Percentiles rank a stretch among this genome's conserved stretches.
Evolutionary conservation across 2,113 vertebrate genomes (phyloP).

Genomic region (Manacus vitellinus): DNA sequence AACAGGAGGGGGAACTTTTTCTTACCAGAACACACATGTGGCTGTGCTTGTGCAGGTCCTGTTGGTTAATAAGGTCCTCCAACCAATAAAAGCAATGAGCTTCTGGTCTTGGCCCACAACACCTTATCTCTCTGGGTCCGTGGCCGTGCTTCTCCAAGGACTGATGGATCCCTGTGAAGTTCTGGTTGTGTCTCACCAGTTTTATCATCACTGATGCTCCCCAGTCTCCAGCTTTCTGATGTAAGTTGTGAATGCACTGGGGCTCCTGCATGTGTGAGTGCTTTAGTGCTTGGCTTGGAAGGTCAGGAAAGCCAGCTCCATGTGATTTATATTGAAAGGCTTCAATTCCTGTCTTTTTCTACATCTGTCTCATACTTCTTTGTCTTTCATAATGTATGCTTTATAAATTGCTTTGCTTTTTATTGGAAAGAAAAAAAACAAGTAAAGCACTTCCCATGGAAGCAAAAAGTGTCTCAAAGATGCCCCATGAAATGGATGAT

Average conservation of each 20-base stretch:
- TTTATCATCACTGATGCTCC: background rate
- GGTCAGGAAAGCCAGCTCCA: background rate
- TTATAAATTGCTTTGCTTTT: background rate
- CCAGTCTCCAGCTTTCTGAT: background rate
- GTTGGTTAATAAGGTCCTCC: background rate
- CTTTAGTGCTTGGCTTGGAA: background rate
- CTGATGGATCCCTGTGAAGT: background rate
- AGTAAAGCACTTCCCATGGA: background rate
- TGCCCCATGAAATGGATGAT: background rate
- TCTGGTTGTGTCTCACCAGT: background rate
- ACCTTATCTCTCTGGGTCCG: background rate
- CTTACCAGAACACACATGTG: background rate
- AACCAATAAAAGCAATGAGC: background rate
- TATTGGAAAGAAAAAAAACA: background rate
- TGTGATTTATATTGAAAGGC: background rate
- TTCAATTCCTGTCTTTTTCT: background rate
- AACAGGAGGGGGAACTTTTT: background rate
- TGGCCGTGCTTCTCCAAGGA: background rate
- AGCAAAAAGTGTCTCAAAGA: background rate
- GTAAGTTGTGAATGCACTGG: background rate
- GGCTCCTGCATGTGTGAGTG: background rate
- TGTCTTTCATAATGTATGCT: background rate
- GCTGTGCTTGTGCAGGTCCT: background rate
- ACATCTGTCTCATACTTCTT: background rate
- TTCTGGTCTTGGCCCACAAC: background rate